phyloP scores from a whole-genome alignment of 2,888 invertebrate genomes.

The Cylindroiulus punctatus region DNA sequence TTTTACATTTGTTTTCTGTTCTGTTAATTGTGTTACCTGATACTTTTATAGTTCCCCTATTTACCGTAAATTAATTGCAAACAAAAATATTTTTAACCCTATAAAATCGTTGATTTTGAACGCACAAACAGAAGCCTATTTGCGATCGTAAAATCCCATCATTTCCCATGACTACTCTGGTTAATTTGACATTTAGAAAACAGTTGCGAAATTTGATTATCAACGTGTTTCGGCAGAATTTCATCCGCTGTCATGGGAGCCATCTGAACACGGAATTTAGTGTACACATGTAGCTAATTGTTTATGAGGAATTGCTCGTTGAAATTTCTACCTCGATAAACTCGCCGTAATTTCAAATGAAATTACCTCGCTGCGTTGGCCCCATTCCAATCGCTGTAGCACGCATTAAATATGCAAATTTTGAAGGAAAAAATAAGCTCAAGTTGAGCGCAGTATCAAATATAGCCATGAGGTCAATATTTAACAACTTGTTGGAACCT shows the following conservation, averaged over 20 bases:
- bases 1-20: no score
- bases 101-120: no score
- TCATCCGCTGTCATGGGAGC: neutral
- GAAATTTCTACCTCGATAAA: constrained; percentile 1
- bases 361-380: neutral
- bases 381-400: neutral
- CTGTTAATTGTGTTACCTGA: no score
- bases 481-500: constrained; percentile 20
- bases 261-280: no score
- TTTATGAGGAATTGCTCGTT: neutral
- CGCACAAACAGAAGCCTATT: neutral
- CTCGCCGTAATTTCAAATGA: neutral
- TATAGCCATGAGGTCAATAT: constrained; percentile 20
- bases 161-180: constrained; percentile 7
- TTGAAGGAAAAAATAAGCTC: constrained; percentile 12
- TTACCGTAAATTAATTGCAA: no score
- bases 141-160: neutral
- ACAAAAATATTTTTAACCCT: no score
- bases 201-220: neutral
- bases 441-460: constrained; percentile 7
- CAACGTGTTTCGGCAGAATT: neutral
- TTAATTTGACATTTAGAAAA: constrained; percentile 7
- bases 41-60: no score
- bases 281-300: no score
- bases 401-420: constrained; percentile 6